Percentiles rank a stretch among this genome's conserved stretches.
Evolutionary conservation across 2,888 invertebrate genomes (phyloP).

Genomic region (Sisyra terminalis): DNA sequence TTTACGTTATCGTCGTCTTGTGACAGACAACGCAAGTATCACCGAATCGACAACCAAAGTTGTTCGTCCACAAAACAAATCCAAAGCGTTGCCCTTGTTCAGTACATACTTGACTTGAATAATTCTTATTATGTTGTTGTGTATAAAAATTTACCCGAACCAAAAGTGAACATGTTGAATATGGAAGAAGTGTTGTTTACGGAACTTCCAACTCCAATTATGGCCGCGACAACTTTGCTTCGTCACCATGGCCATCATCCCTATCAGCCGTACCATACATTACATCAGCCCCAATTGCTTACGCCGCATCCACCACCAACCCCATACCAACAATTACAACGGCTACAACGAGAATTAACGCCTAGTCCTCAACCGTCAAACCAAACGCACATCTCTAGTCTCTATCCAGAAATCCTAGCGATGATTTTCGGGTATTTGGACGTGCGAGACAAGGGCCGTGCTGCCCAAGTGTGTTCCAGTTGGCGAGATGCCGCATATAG

Average conservation of each 20-base stretch:
- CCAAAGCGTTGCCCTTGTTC: background rate
- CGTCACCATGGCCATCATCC: conserved; percentile 32
- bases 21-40: conserved; percentile 22
- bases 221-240: conserved; percentile 29
- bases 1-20: conserved; percentile 19
- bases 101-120: background rate
- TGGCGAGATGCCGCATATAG: conserved; percentile 91
- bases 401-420: conserved; percentile 85
- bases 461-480: conserved; percentile 73
- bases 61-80: conserved; percentile 10
- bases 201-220: conserved; percentile 36
- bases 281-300: conserved; percentile 29
- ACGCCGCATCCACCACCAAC: conserved; percentile 47
- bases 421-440: conserved; percentile 82
- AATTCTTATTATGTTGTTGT: conserved; percentile 1
- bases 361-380: conserved; percentile 26
- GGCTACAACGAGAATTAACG: conserved; percentile 24
- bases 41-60: conserved; percentile 13
- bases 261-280: conserved; percentile 26
- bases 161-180: conserved; percentile 12
- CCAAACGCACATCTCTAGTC: conserved; percentile 64
- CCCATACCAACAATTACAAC: conserved; percentile 16
- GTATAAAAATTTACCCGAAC: background rate
- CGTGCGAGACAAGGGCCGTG: conserved; percentile 75
- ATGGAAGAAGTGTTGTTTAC: conserved; percentile 39